A percentile compares a stretch with the other conserved stretches of the same genome.
These are phyloP conservation scores for Scaptomyza reducta DNA, from an alignment of 2,888 invertebrate genomes.

Conservation along the genomic window DNA sequence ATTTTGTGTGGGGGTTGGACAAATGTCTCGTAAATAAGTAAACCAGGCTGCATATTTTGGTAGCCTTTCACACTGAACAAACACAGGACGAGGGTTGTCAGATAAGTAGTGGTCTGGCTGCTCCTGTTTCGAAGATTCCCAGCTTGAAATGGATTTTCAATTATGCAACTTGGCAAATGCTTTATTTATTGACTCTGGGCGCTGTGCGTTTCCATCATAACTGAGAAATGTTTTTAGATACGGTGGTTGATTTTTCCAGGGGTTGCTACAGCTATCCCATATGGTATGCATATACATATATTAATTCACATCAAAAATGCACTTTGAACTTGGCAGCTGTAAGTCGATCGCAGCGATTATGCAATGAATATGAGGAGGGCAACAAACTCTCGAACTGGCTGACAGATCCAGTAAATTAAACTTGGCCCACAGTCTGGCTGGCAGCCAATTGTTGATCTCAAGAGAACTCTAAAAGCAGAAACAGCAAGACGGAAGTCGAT, in stretches of 20 bases:
- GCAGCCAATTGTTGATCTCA: conserved; percentile 51
- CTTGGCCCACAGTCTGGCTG: conserved; percentile 56
- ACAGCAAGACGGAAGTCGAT: conserved; percentile 46
- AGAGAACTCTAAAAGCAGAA: conserved; percentile 1
- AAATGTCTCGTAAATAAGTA: conserved; percentile 54
- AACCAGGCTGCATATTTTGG: conserved; percentile 46
- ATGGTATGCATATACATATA: neutral
- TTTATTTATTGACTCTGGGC: conserved; percentile 72
- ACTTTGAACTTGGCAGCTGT: conserved; percentile 42
- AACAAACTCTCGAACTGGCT: conserved; percentile 54
- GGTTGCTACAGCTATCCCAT: conserved; percentile 42
- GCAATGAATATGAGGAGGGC: conserved; percentile 45
- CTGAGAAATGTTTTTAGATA: conserved; percentile 53
- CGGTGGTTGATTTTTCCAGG: conserved; percentile 71
- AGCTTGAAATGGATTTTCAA: conserved; percentile 62
- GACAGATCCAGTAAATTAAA: conserved; percentile 52
- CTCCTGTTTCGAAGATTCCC: conserved; percentile 31
- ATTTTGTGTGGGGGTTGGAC: conserved; percentile 63
- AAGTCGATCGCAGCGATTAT: conserved; percentile 61
- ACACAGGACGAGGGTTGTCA: conserved; percentile 52
- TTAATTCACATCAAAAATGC: conserved; percentile 20
- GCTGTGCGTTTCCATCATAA: conserved; percentile 52
- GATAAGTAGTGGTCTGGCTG: conserved; percentile 48
- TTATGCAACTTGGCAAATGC: conserved; percentile 77
- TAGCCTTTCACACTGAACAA: conserved; percentile 38